Evolutionary conservation across 2,888 invertebrate genomes (phyloP).

Genomic region (Psococerastis gibbosa): DNA sequence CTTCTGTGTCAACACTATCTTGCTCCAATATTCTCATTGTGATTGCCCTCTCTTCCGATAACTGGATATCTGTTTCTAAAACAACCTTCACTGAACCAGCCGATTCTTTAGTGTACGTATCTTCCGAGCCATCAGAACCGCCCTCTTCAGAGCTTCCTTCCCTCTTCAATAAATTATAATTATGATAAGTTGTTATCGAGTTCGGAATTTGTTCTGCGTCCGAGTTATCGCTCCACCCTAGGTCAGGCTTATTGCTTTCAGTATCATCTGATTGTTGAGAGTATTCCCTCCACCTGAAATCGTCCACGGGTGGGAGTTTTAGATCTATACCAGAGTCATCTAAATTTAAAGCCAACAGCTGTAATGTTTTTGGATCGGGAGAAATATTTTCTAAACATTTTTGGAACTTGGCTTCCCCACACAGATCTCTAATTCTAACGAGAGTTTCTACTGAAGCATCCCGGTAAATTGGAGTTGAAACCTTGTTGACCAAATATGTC

Average conservation of each 20-base stretch:
- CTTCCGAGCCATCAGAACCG: conserved; percentile 14
- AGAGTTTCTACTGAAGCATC: conserved; percentile 34
- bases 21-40: conserved; percentile 64
- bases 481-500: background rate
- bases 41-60: conserved; percentile 59
- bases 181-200: background rate
- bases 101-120: conserved; percentile 7
- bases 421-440: conserved; percentile 44
- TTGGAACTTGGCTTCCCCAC: conserved; percentile 35
- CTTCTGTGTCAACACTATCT: conserved; percentile 29
- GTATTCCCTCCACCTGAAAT: conserved; percentile 15
- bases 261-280: conserved; percentile 13
- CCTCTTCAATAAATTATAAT: conserved; percentile 4
- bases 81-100: conserved; percentile 31
- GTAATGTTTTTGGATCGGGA: background rate
- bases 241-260: conserved; percentile 1
- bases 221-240: background rate
- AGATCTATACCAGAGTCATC: conserved; percentile 21
- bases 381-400: conserved; percentile 6
- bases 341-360: conserved; percentile 12
- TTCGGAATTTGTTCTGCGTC: background rate
- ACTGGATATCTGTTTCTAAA: conserved; percentile 65
- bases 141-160: conserved; percentile 21
- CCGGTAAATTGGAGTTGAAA: background rate
- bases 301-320: conserved; percentile 16